Evolutionary conservation across 2,113 vertebrate species (phyloP).

Genomic region (Pitta sordida): DNA sequence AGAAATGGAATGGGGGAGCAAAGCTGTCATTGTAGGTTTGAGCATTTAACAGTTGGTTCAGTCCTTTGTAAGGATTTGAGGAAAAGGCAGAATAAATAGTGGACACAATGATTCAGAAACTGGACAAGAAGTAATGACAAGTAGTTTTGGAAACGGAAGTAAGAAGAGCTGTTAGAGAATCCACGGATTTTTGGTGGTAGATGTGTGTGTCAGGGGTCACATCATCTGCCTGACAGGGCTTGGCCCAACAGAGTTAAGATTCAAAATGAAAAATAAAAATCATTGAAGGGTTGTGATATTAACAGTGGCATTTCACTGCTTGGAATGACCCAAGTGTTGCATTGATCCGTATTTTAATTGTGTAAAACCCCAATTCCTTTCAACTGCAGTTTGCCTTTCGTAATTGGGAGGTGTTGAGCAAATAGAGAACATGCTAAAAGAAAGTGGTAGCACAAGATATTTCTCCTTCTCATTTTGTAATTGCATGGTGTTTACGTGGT

Average conservation of each 20-base stretch:
- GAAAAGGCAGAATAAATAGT: background rate
- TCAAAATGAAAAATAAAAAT: background rate
- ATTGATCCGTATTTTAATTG: background rate
- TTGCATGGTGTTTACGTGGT: slow-evolving; percentile 32
- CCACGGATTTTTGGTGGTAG: background rate
- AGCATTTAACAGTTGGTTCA: background rate
- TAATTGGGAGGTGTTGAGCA: background rate
- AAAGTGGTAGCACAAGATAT: background rate
- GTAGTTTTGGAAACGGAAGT: background rate
- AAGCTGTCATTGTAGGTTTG: background rate
- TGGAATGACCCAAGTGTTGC: background rate
- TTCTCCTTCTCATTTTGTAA: background rate
- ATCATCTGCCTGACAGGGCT: background rate
- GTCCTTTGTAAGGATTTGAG: background rate
- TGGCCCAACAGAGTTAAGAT: background rate
- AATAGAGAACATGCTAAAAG: background rate
- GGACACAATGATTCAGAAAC: background rate
- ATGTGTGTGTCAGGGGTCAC: background rate
- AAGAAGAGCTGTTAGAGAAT: background rate
- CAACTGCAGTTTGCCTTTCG: background rate
- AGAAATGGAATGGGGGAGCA: background rate
- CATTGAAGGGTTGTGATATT: background rate
- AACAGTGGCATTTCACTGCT: background rate
- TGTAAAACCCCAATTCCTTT: background rate
- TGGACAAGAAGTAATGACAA: background rate